A percentile compares a stretch with the other conserved stretches of the same genome.
phyloP scores from a whole-genome alignment of 1,140 invertebrate genomes.

The Neodiprion lecontei region DNA sequence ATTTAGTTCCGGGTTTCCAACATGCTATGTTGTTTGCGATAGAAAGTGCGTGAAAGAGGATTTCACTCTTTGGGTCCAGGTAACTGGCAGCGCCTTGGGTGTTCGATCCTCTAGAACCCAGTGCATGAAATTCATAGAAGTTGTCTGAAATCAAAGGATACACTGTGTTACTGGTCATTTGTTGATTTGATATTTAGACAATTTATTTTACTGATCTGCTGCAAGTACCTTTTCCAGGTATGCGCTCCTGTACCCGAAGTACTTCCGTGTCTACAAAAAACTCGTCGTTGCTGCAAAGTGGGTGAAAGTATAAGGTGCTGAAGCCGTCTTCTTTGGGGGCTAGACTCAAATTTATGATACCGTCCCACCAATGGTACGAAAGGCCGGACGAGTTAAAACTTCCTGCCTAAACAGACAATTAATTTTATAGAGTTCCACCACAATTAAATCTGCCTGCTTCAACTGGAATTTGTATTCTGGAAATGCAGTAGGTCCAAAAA shows the following conservation, averaged over 20 bases:
- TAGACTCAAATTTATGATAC: constrained; percentile 75
- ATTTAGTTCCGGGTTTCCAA: constrained; percentile 74
- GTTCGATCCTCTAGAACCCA: constrained; percentile 74
- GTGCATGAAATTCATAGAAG: constrained; percentile 70
- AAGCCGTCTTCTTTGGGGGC: constrained; percentile 69
- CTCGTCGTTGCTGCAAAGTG: constrained; percentile 75
- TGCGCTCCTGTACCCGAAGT: constrained; percentile 65
- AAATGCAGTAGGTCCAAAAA: no score
- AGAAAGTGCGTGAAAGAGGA: constrained; percentile 77
- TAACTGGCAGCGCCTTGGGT: constrained; percentile 79
- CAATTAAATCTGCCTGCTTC: neutral
- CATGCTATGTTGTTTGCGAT: constrained; percentile 81
- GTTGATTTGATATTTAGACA: neutral
- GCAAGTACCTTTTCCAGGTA: constrained; percentile 49
- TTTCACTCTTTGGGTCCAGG: constrained; percentile 72
- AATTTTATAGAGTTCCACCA: neutral
- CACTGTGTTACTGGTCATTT: neutral
- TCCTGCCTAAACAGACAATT: constrained; percentile 55
- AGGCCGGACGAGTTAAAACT: constrained; percentile 75
- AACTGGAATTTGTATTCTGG: no score
- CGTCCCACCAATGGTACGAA: constrained; percentile 78
- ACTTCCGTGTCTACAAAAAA: constrained; percentile 74
- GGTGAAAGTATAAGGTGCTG: constrained; percentile 79
- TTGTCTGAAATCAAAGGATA: constrained; percentile 46
- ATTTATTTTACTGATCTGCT: neutral